phyloP scores from a whole-genome alignment of 2,888 invertebrate genomes.

The Lycia hirtaria region DNA sequence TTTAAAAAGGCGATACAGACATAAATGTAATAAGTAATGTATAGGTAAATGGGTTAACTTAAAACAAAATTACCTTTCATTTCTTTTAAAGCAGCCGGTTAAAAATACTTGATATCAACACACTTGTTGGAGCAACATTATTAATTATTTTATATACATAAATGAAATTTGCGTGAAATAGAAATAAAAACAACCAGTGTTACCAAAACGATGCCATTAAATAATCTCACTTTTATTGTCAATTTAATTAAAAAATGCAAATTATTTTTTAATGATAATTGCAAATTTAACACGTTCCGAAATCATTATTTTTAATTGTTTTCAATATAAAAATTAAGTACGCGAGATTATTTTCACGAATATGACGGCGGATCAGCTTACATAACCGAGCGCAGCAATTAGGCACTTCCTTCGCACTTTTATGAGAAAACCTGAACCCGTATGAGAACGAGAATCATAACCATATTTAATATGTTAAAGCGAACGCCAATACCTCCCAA shows the following conservation, averaged over 20 bases:
- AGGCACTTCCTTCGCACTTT: slow-evolving; percentile 42
- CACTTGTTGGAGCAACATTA: neutral
- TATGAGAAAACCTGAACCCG: slow-evolving; percentile 48
- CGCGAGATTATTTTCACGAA: slow-evolving; percentile 2
- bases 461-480: slow-evolving; percentile 51
- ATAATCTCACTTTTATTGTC: neutral
- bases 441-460: slow-evolving; percentile 49
- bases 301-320: slow-evolving; percentile 13
- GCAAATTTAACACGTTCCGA: neutral
- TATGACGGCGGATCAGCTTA: slow-evolving; percentile 37
- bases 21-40: no score
- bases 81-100: no score
- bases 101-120: no score
- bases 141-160: neutral
- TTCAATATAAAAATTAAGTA: slow-evolving; percentile 14
- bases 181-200: slow-evolving; percentile 3
- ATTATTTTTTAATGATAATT: slow-evolving; percentile 2
- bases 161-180: slow-evolving; percentile 1
- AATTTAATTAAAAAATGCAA: slow-evolving; percentile 12
- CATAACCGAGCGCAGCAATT: slow-evolving; percentile 38
- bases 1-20: no score
- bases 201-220: neutral
- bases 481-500: slow-evolving; percentile 52
- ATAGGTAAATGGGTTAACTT: no score
- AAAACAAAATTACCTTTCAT: no score